Evolutionary conservation across 92 coral and sea anemone species (phyloP), one percentile per base, ranked within the genome.

Genomic region (Epizoanthus illoricatus): DNA sequence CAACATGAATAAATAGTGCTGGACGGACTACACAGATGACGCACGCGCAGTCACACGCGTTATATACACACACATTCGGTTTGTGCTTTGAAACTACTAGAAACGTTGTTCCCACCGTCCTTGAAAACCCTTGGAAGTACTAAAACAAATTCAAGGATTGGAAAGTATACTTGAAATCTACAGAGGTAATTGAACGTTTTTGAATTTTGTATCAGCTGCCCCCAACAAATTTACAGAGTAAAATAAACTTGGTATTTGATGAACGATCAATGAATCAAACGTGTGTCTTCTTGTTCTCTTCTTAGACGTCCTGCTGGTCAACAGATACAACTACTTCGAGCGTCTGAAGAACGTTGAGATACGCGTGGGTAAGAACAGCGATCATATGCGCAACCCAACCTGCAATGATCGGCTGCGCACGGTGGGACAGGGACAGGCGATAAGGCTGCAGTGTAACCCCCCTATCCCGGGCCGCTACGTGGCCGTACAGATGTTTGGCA

Each of bases 381-480:
- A 88, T 84, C 91, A 85, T 72, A 28, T 80, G 56, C 63, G 41
- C 61, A 97, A 97, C 85, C 99, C 99, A 23, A 93, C 99, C 5
- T 97, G 99, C 43, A 80, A 87, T 74, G 99, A 97, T 84, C 93
- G 99, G 54, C 87, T 97, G 17, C 84, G 97, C 18, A 85, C 90
- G 36, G 99, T 94, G 11, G 92, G 95, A 39, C 91, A 94, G 86
- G 95, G 97, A 62, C 92, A 93, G 58, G 98, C 90, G 45, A 73
- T 97, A 49, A 84, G 97, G n/a, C 89, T 97, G 16, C 99, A 97
- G 84, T 97, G 99, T 61, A 87, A 85, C 49, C 99, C 98, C 45
- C 99, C 99, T 7, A 81, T 97, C 87, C 99, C 99, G 2, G 99
- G 99, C 12, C 97, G 94, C 23, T 91, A 93, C 87, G 93, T 97